Evolutionary conservation across 2,888 invertebrate genomes (phyloP).

Genomic region (Shargacucullia verbasci): DNA sequence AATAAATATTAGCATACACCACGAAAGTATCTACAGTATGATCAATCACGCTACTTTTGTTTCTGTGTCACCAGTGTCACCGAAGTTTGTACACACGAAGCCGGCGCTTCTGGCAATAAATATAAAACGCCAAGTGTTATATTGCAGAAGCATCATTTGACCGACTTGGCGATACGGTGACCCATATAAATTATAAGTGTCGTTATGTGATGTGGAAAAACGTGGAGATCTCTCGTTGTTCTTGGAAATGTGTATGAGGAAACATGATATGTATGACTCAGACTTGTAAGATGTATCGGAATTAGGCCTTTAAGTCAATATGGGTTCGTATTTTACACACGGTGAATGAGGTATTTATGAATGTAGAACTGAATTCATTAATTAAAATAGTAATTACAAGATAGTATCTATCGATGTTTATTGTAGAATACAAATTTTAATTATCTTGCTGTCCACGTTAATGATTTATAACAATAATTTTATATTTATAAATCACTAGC

Average conservation of each 20-base stretch:
- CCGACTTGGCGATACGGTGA: background rate
- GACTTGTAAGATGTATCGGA: background rate
- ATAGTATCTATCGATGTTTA: too few species aligned
- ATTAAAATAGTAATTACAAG: too few species aligned
- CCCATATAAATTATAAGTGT: background rate
- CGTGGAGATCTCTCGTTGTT: background rate
- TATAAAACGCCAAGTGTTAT: constrained; percentile 26
- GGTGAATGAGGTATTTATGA: too few species aligned
- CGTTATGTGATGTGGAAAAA: too few species aligned
- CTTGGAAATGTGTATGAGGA: constrained; percentile 15
- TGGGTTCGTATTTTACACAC: too few species aligned
- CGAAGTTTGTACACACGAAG: background rate
- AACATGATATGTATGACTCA: constrained; percentile 26
- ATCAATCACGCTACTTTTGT: constrained; percentile 8
- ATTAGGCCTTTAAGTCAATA: background rate
- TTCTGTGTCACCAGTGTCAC: background rate
- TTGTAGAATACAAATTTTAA: too few species aligned
- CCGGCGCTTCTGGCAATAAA: constrained; percentile 13
- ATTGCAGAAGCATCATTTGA: constrained; percentile 28
- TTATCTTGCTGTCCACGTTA: too few species aligned
- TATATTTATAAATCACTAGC: too few species aligned
- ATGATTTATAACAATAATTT: too few species aligned
- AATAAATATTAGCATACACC: too few species aligned
- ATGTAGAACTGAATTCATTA: too few species aligned
- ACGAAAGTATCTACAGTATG: too few species aligned